Base-by-base conservation (phyloP, 2,113 vertebrate genomes). In the Anarhynchus alexandrinus region DNA sequence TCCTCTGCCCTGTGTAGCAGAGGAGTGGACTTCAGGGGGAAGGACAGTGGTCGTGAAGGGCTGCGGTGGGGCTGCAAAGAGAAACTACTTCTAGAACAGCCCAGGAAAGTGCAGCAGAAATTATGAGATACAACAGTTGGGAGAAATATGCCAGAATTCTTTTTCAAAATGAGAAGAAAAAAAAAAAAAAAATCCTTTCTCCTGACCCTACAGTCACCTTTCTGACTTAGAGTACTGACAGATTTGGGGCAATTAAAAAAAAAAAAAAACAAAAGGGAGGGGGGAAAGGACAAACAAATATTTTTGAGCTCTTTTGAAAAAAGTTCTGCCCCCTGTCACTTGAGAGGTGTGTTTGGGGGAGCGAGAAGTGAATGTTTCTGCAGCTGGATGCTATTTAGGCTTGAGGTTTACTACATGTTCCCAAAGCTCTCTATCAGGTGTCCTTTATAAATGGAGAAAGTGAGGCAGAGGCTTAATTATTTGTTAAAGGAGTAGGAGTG, bases 271-370 rank as follows among this genome's bases (percentile, higher is more conserved):
- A 20, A 43, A 32, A 42, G 43, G 43, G 15, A 7, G 16, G 16
- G 43, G 15, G 15, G 16, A 8, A 45, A 45, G 43, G 58, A 7
- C 38, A 25, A 2, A 5, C 32, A 25, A 3, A 29, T 69, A 14
- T 23, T 83, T 84, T 7, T 57, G 82, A 74, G 47, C 6, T 67
- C 17, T 29, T 57, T 5, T 6, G 10, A 0, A 2, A 6, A 32
- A 29, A 4, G 12, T 32, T 57, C 42, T 49, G 42, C 36, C 51
- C 51, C 6, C n/a, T 3, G 0, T 86, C 2, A 1, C 15, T 74
- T 0, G 20, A 59, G 61, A 30, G 18, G 13, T 52, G 57, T n/a
- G 42, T 45, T 78, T 20, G 42, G 45, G 59, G 43, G 49, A 55
- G 9, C 0, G 21, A 21, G 42, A 45, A 30, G 12, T 3, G 20